Base-by-base conservation (phyloP, 2,888 invertebrate genomes). In the Hypselothyrea guttata region DNA sequence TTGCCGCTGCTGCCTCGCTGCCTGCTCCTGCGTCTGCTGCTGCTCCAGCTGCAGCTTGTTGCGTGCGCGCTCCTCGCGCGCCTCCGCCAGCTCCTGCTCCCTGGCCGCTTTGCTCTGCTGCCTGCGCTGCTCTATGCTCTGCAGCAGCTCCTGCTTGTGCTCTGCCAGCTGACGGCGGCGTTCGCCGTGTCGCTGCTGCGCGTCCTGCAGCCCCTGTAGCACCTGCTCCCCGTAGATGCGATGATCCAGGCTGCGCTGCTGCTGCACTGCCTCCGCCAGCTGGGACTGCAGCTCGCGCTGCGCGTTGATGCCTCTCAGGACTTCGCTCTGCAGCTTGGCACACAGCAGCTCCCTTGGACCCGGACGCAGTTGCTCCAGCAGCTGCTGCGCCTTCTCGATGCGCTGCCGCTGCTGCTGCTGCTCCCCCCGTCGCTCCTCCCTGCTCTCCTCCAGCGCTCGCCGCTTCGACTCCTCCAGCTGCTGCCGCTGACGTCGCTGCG, bases 281-380 rank as follows among this genome's bases (percentile, higher is more conserved):
- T 89, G 83, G 7, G 65, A 63, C 31, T 84, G 87, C 7, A 90
- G 77, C 27, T 84, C 71, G 1, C 85, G 71, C 56, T 90, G 90
- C 0, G 87, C 84, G 12, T 87, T 86, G 4, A 89, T 76, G 8
- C 81, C 85, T 1, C 87, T 84, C 18, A 90, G 45, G 1, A 90
- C 88, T 57, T 89, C 89, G 53, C 90, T 88, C 35, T 88, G 86
- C 5, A 88, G 66, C 2, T 84, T 85, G n/a, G 90, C 90, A 34
- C 87, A 86, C 13, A 88, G 87, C 1, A 90, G 54, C 30, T 87
- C 88, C 0, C 87, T 73, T 1, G 89, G 88, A 0, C 89, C 90
- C 1, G 87, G 82, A 45, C 88, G 87, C 11, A 87, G 71, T 40
- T 88, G 86, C 49, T 87, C 85, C 9, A 90, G 61, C 9, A 90